Conservation (phyloP, 92 coral and sea anemone species). For the Palythoa grandis region DNA sequence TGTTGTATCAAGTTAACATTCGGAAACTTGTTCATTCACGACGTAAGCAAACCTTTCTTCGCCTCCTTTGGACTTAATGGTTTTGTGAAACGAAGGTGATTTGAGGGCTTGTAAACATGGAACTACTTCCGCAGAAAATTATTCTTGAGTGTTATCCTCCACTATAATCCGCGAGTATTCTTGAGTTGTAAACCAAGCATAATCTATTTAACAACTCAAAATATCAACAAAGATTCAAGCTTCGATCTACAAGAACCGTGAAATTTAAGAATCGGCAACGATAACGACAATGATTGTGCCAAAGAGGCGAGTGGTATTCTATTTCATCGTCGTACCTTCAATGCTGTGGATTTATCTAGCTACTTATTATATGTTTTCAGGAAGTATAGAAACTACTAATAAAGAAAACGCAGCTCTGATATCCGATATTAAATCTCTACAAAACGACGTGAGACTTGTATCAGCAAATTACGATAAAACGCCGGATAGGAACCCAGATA, state of each 20-base stretch:
- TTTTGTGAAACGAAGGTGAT: neutral
- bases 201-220: neutral
- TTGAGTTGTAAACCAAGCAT: neutral
- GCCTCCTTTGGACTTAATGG: neutral
- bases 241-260: neutral
- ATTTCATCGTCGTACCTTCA: conserved; percentile 78
- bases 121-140: neutral
- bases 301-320: conserved; percentile 83
- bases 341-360: conserved; percentile 90
- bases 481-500: conserved; percentile 91
- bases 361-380: conserved; percentile 72
- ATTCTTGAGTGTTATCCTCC: conserved; percentile 1
- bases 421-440: conserved; percentile 8
- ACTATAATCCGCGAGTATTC: neutral
- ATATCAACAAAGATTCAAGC: neutral
- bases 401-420: neutral
- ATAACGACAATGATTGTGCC: conserved; percentile 73
- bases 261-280: neutral
- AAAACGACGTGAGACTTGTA: conserved; percentile 22
- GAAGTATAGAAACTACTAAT: conserved; percentile 36
- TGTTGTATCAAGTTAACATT: neutral
- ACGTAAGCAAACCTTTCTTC: neutral
- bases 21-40: neutral
- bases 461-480: conserved; percentile 75
- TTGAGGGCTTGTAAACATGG: neutral